Evolutionary conservation across 2,113 vertebrate species (phyloP), one percentile per base, ranked within the genome.

Genomic region (Pipra filicauda): DNA sequence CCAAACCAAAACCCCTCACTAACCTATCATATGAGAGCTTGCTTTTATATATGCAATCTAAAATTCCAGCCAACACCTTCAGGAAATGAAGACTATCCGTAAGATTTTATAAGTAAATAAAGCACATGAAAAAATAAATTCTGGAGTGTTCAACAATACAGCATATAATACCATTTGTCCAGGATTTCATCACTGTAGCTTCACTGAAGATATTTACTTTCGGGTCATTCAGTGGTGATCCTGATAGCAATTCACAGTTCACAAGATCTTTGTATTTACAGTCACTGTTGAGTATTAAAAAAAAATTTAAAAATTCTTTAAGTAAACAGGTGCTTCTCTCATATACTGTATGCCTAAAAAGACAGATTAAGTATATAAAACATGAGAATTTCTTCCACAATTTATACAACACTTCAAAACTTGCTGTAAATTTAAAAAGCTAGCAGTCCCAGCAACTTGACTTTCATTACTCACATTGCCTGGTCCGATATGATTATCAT

Each of bases 121-220:
- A 54, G 51, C 22, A 70, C 11, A 52, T 12, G 11, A 23, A 30
- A 64, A 69, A 88, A 71, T 28, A 20, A 67, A 23, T 39, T 33
- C n/a, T 51, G 39, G 39, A 86, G 33, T 5, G 27, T 73, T 73
- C 59, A 83, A 6, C 35, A 76, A n/a, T 12, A 61, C 35, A 91
- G 82, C 39, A 91, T 95, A 95, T 8, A 6, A 74, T 98, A 98
- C 98, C 98, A 74, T 96, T 97, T 74, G 79, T 92, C 96, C 41
- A 80, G 15, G 95, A 85, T 67, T 94, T 96, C 75, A 80, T 64
- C 80, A 31, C 51, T 62, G 72, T 46, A n/a, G 92, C 69, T 89
- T 97, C 94, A 52, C 75, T 86, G 85, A 58, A 71, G 49, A 57
- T 39, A 46, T 57, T 93, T 18, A 72, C 35, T 85, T 82, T 85